Evolutionary conservation across 2,113 vertebrate genomes (phyloP).

Genomic region (Anas platyrhynchos): DNA sequence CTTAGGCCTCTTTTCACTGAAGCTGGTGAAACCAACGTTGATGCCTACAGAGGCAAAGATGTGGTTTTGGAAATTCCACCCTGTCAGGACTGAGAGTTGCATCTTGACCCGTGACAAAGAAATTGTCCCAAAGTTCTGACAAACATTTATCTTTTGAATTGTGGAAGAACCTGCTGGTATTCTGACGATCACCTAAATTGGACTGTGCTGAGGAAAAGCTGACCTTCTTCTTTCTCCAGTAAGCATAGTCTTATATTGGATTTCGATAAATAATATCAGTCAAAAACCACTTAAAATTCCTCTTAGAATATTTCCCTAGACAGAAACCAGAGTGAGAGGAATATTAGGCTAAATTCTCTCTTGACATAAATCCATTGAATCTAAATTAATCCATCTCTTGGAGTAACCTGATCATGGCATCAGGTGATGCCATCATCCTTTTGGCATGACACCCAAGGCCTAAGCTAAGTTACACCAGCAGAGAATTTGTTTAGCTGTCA

Average conservation of each 20-base stretch:
- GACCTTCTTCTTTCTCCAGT: slow-evolving; percentile 19
- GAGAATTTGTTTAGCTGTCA: slow-evolving; percentile 6
- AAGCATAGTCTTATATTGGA: not conserved
- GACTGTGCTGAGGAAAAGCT: slow-evolving; percentile 16
- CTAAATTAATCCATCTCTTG: slow-evolving; percentile 29
- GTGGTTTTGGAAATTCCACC: not conserved
- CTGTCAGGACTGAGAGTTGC: not conserved
- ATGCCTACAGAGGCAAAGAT: not conserved
- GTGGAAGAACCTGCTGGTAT: not conserved
- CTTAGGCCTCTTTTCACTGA: fast-evolving
- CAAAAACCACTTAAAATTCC: slow-evolving; percentile 26
- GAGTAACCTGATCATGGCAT: not conserved
- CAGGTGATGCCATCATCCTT: not conserved
- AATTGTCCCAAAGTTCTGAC: not conserved
- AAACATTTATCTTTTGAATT: not conserved
- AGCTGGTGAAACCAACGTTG: not conserved
- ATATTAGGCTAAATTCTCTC: slow-evolving; percentile 37
- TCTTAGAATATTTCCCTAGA: slow-evolving; percentile 28
- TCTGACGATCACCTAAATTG: not conserved
- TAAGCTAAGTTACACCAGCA: not conserved
- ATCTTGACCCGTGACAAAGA: not conserved
- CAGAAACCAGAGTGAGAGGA: not conserved
- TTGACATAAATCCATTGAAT: slow-evolving; percentile 31
- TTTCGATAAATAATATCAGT: slow-evolving; percentile 38
- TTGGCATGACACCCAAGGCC: not conserved